These are phyloP conservation scores for Chrysocyon brachyurus DNA, from an alignment of 2,797 vertebrate genomes.

Conservation along the genomic window DNA sequence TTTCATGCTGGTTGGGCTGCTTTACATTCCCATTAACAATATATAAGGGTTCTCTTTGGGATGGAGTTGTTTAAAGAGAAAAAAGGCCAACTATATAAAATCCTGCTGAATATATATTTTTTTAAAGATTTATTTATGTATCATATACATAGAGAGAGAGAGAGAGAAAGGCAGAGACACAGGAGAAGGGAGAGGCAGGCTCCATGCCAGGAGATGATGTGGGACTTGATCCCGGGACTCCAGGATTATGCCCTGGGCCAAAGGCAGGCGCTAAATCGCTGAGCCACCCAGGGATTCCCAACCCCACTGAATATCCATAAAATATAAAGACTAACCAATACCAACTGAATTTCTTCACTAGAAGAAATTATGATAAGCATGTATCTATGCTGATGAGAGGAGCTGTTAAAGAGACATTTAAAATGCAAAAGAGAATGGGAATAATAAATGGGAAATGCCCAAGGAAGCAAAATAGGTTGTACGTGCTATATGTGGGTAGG, in stretches of 20 bases:
- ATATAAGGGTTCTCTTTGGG: neutral
- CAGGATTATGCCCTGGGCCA: too few relatives aligned
- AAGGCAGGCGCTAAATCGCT: accelerated
- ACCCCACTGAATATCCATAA: neutral
- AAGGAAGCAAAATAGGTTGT: neutral
- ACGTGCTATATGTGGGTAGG: neutral
- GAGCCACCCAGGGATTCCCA: neutral
- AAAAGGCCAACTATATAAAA: neutral
- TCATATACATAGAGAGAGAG: too few relatives aligned
- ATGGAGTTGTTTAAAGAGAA: neutral
- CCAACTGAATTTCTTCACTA: neutral
- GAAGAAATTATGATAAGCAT: neutral
- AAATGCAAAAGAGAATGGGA: neutral
- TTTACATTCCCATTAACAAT: neutral
- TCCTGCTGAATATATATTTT: neutral
- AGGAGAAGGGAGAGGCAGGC: too few relatives aligned
- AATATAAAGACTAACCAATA: neutral
- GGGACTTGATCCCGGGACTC: too few relatives aligned
- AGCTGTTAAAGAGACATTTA: neutral
- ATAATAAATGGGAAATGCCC: neutral
- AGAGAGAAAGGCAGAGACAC: too few relatives aligned
- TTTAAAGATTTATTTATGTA: too few relatives aligned
- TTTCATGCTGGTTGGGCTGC: neutral
- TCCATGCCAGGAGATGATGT: too few relatives aligned
- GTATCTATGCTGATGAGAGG: neutral